Conservation (phyloP, 2,113 vertebrate species). For the Cygnus buccinator region DNA sequence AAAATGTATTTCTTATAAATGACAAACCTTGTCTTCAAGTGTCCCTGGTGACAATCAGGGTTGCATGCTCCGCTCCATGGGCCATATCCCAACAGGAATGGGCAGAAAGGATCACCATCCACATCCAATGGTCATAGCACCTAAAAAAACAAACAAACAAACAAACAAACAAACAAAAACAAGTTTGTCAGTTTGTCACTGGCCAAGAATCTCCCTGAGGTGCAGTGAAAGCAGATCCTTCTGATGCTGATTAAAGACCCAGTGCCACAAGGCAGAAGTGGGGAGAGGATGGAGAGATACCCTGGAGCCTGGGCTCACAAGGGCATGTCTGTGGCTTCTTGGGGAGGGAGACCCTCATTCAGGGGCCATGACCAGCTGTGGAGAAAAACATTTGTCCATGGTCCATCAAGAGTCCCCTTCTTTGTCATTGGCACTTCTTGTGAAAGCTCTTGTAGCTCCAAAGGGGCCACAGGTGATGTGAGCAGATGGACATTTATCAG, state of each 20-base stretch:
- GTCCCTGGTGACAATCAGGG: background rate
- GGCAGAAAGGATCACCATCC: background rate
- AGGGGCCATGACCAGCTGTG: rapidly evolving
- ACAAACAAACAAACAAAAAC: too few relatives aligned
- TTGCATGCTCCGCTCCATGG: too few relatives aligned
- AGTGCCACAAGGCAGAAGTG: background rate
- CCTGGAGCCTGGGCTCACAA: background rate
- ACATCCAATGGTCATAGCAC: too few relatives aligned
- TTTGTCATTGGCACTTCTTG: background rate
- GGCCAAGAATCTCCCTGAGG: too few relatives aligned
- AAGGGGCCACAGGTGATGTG: background rate
- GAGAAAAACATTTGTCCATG: background rate
- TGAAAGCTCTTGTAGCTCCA: background rate
- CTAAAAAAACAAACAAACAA: too few relatives aligned
- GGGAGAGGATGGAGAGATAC: background rate
- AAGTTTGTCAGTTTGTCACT: too few relatives aligned
- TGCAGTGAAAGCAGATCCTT: background rate
- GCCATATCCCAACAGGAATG: background rate
- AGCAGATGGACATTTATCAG: rapidly evolving
- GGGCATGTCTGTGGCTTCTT: background rate
- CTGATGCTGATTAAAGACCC: background rate
- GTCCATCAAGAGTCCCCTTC: background rate
- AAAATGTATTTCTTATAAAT: background rate
- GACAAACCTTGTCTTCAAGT: background rate
- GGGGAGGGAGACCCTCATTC: background rate